Evolutionary conservation across 2,888 invertebrate species (phyloP).

Genomic region (Drosophila parthenogenetica): DNA sequence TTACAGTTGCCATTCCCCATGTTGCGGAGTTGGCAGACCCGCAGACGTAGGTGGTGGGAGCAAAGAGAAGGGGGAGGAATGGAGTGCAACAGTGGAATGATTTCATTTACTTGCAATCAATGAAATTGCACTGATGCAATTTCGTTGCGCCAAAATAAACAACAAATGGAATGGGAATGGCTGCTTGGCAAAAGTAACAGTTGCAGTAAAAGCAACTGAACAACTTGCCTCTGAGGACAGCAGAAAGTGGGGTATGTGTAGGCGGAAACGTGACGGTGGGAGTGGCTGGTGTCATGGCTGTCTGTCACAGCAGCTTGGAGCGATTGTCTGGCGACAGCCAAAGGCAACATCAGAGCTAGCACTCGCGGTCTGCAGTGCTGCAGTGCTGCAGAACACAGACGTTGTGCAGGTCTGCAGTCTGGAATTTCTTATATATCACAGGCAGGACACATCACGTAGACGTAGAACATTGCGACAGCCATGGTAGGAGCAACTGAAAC

Average conservation of each 20-base stretch:
- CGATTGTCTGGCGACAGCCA: conserved; percentile 48
- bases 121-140: conserved; percentile 81
- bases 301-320: conserved; percentile 46
- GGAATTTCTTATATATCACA: conserved; percentile 68
- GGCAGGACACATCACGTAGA: conserved; percentile 59
- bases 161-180: conserved; percentile 42
- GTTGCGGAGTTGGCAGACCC: background rate
- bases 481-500: conserved; percentile 7
- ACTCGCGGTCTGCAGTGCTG: conserved; percentile 29
- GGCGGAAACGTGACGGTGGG: background rate
- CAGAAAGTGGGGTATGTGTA: conserved; percentile 23
- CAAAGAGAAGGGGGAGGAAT: background rate
- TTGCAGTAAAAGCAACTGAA: conserved; percentile 54
- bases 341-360: conserved; percentile 25
- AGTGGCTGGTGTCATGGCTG: conserved; percentile 27
- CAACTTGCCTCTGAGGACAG: conserved; percentile 32
- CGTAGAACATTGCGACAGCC: background rate
- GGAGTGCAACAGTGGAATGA: conserved; percentile 60
- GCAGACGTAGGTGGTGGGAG: no score
- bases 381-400: conserved; percentile 3
- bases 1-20: conserved; percentile 15
- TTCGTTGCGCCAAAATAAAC: conserved; percentile 69
- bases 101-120: conserved; percentile 81
- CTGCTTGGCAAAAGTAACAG: conserved; percentile 43
- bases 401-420: conserved; percentile 8